Conservation (phyloP, 2,797 vertebrate genomes). For the Hipposideros larvatus region DNA sequence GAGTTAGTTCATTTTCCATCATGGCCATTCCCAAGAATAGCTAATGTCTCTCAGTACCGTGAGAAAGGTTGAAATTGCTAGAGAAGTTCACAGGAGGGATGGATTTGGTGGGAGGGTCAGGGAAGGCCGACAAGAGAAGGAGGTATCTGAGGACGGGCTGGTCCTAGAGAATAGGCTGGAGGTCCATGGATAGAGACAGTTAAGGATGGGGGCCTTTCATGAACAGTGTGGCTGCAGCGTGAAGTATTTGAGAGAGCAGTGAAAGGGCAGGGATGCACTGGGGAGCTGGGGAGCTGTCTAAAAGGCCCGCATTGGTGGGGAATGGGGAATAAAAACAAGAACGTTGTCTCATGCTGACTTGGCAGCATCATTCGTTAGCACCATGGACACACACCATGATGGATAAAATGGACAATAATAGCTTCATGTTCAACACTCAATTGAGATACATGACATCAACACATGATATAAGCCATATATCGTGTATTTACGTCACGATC, state of each 20-base stretch:
- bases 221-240: neutral
- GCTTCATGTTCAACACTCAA: neutral
- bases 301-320: neutral
- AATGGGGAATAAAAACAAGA: neutral
- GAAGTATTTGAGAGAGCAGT: neutral
- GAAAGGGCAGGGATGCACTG: neutral
- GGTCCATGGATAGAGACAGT: neutral
- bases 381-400: neutral
- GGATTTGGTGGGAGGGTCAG: neutral
- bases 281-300: no score
- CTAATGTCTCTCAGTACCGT: neutral
- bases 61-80: neutral
- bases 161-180: neutral
- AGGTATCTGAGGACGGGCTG: neutral
- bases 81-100: neutral
- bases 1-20: constrained; percentile 33
- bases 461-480: neutral
- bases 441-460: neutral
- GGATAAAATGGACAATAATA: neutral
- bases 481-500: no score
- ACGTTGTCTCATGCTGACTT: neutral
- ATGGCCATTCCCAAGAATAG: neutral
- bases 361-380: neutral
- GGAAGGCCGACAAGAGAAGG: neutral
- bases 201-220: neutral